A percentile compares a stretch with the other conserved stretches of the same genome.
phyloP scores from a whole-genome alignment of 2,888 invertebrate species.

The Caenorhabditis sp. region DNA sequence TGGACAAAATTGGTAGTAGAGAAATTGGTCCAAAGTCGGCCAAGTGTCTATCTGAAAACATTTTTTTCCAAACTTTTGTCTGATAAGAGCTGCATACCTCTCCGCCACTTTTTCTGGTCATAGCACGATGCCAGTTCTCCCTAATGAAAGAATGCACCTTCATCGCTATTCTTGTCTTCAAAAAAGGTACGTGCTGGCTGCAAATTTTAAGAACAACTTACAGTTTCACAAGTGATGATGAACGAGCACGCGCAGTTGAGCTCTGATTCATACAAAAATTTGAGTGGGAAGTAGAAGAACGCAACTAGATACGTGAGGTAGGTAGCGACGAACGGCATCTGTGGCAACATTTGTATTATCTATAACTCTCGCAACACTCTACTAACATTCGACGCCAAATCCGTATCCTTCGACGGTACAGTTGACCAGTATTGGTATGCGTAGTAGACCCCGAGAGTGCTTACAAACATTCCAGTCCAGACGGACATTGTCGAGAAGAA shows the following conservation, averaged over 20 bases:
- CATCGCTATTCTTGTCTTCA: constrained; percentile 78
- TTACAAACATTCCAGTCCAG: constrained; percentile 73
- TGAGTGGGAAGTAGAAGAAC: constrained; percentile 74
- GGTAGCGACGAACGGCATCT: constrained; percentile 57
- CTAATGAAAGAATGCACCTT: constrained; percentile 77
- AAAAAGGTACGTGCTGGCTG: neutral
- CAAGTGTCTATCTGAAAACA: constrained; percentile 53
- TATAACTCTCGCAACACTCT: neutral
- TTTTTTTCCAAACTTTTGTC: neutral
- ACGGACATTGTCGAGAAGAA: constrained; percentile 72
- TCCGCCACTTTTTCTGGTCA: constrained; percentile 62
- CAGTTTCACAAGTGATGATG: constrained; percentile 78
- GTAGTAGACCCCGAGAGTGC: constrained; percentile 69
- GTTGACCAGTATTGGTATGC: constrained; percentile 71
- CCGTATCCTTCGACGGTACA: constrained; percentile 61
- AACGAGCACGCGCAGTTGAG: constrained; percentile 77
- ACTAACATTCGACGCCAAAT: constrained; percentile 29
- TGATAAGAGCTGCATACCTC: neutral
- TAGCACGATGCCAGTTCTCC: constrained; percentile 69
- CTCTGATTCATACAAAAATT: constrained; percentile 71
- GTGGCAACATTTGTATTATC: neutral
- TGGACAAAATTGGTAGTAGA: constrained; percentile 77
- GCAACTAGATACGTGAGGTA: constrained; percentile 70
- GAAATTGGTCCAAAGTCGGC: constrained; percentile 73
- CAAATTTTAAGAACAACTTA: constrained; percentile 54